Evolutionary conservation across 2,888 invertebrate genomes (phyloP), one percentile per base, ranked within the genome.

Genomic region (Calephelis perditalis): DNA sequence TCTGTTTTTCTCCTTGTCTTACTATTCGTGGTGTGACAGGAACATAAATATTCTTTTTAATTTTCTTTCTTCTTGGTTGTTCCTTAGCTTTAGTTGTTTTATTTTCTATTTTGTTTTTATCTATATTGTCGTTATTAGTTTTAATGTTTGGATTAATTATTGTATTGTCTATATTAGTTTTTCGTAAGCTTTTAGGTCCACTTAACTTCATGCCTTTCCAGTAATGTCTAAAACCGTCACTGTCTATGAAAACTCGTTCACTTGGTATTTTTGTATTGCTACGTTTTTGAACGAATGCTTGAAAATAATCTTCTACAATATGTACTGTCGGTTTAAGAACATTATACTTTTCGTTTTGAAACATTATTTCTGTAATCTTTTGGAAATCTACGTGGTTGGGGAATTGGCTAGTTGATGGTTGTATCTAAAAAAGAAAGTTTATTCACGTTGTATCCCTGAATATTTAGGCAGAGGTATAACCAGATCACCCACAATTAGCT

Each of bases 181-280:
- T 81, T 60, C 79, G 72, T 7, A 75, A 67, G 64, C 66, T 71
- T 37, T 59, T 63, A 2, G 45, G 7, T 40, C 12, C 36, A 7
- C 61, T 62, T 8, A 70, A 54, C 15, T 74, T 70, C 36, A 82
- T 69, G 2, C 75, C 74, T 57, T 67, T 71, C 88, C 88, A 88
- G 37, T 65, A 70, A 69, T 87, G 87, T 63, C 83, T 71, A 2
- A 84, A 75, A 0, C 86, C 84, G 62, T 84, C 81, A 7, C 72
- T 68, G 58, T 86, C 86, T 1, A 86, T 59, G 60, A 79, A 81
- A 10, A 84, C 44, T 62, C 73, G 73, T 35, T 71, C 70, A 0
- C 70, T 68, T 2, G 69, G 68, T 57, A 69, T 61, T 10, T 69
- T 56, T 1, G 56, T 59, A 10, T 64, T 73, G 9, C 68, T 66